Percentiles rank a stretch among this genome's conserved stretches.
Evolutionary conservation across 2,113 vertebrate genomes (phyloP).

Genomic region (Coptodon rendalli): DNA sequence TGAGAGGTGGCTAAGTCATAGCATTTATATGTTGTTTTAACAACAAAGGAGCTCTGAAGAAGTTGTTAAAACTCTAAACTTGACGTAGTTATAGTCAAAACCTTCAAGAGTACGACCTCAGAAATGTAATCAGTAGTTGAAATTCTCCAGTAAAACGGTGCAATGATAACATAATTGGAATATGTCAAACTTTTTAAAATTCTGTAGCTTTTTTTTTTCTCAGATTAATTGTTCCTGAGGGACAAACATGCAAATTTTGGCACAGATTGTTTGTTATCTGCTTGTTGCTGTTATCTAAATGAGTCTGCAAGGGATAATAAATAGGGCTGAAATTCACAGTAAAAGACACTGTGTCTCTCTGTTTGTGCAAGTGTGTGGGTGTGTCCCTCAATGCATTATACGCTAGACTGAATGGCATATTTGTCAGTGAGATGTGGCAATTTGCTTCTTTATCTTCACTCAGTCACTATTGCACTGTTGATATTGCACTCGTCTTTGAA

Average conservation of each 20-base stretch:
- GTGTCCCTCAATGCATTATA: neutral
- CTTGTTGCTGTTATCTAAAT: neutral
- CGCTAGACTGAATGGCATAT: constrained; percentile 1
- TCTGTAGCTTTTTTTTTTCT: neutral
- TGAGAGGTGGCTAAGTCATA: neutral
- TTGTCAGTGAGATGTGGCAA: neutral
- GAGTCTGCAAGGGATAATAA: neutral
- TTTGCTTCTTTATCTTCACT: neutral
- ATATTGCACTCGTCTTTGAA: neutral
- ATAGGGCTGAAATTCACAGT: neutral
- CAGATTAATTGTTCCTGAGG: neutral
- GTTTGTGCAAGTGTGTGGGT: neutral
- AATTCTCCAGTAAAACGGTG: neutral
- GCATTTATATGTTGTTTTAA: neutral
- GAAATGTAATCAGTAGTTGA: neutral
- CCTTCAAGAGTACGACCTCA: neutral
- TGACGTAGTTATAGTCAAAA: neutral
- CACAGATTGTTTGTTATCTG: neutral
- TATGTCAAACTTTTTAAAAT: neutral
- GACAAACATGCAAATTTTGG: neutral
- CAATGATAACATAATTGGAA: neutral
- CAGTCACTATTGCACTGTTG: neutral
- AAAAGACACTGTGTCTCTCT: neutral
- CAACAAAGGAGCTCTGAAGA: neutral
- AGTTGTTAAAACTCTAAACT: neutral